Conservation (phyloP, 2,888 invertebrate genomes). For the Agrochola lota region DNA sequence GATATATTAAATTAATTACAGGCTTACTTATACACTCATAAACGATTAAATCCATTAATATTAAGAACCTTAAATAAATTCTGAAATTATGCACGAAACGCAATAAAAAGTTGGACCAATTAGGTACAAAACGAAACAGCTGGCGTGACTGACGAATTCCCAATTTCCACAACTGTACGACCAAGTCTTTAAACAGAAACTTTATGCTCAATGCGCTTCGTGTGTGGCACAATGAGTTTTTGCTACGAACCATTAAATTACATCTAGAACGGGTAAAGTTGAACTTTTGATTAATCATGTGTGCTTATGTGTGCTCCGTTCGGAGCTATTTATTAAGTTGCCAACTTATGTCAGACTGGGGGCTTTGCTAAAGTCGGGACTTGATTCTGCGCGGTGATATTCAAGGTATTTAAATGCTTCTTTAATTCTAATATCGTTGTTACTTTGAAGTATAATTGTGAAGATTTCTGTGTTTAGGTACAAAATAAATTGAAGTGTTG, state of each 20-base stretch:
- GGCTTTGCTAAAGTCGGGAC: slow-evolving; percentile 32
- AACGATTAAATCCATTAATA: not conserved
- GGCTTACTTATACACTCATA: not conserved
- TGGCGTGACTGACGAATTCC: slow-evolving; percentile 24
- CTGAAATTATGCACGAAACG: slow-evolving; percentile 3
- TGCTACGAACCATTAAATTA: slow-evolving; percentile 52
- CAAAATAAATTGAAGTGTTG: too few species aligned
- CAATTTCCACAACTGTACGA: slow-evolving; percentile 30
- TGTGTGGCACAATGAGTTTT: slow-evolving; percentile 49
- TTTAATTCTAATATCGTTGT: not conserved
- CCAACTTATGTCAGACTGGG: slow-evolving; percentile 37
- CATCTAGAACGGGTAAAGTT: slow-evolving; percentile 54
- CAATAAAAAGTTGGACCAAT: slow-evolving; percentile 35
- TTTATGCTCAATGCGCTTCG: slow-evolving; percentile 37
- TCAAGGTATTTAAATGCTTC: slow-evolving; percentile 18
- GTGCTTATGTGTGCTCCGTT: slow-evolving; percentile 46
- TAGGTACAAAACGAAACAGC: slow-evolving; percentile 29
- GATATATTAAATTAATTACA: not conserved
- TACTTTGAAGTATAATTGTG: slow-evolving; percentile 1
- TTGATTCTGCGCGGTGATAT: slow-evolving; percentile 22
- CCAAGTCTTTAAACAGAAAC: slow-evolving; percentile 44
- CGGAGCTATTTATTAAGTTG: slow-evolving; percentile 55
- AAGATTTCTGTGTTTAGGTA: not conserved
- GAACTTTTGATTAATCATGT: slow-evolving; percentile 61
- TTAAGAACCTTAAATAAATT: slow-evolving; percentile 1